phyloP scores from a whole-genome alignment of 2,888 invertebrate genomes.

The Hirtodrosophila histrioides region DNA sequence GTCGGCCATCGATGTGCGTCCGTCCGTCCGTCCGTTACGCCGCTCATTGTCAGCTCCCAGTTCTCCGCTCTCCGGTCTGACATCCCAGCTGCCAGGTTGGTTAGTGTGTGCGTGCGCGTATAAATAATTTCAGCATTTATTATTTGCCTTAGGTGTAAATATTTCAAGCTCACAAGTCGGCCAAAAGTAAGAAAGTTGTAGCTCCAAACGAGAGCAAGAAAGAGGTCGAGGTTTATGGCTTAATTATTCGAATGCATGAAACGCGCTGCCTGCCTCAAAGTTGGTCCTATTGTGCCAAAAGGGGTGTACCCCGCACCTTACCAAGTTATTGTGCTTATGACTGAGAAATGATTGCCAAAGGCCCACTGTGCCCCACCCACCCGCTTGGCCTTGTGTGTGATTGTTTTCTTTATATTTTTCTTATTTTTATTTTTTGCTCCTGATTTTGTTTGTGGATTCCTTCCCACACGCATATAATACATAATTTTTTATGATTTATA shows the following conservation, averaged over 20 bases:
- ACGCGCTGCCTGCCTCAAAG: slow-evolving; percentile 28
- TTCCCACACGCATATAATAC: slow-evolving; percentile 66
- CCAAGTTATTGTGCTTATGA: slow-evolving; percentile 50
- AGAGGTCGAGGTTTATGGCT: slow-evolving; percentile 81
- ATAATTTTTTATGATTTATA: slow-evolving; percentile 81
- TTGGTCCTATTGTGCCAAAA: slow-evolving; percentile 40
- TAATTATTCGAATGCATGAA: slow-evolving; percentile 80
- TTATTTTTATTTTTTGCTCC: slow-evolving; percentile 26
- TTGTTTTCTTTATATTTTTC: slow-evolving; percentile 15
- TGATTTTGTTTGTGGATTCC: slow-evolving; percentile 23
- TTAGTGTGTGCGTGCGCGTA: slow-evolving; percentile 65
- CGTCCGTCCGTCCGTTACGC: slow-evolving; percentile 39
- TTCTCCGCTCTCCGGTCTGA: background rate
- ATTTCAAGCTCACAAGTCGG: slow-evolving; percentile 76
- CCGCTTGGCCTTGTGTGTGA: slow-evolving; percentile 15
- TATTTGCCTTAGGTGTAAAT: slow-evolving; percentile 78
- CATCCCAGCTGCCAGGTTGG: background rate
- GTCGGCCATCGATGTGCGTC: slow-evolving; percentile 54
- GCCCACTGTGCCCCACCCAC: background rate
- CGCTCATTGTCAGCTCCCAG: slow-evolving; percentile 47
- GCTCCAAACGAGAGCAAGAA: slow-evolving; percentile 44
- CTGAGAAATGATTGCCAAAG: slow-evolving; percentile 51
- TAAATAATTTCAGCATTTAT: slow-evolving; percentile 77
- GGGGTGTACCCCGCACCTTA: slow-evolving; percentile 43
- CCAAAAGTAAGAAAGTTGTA: slow-evolving; percentile 44